Base-by-base conservation (phyloP, 23 tunicate species). In the Botrylloides violaceus region DNA sequence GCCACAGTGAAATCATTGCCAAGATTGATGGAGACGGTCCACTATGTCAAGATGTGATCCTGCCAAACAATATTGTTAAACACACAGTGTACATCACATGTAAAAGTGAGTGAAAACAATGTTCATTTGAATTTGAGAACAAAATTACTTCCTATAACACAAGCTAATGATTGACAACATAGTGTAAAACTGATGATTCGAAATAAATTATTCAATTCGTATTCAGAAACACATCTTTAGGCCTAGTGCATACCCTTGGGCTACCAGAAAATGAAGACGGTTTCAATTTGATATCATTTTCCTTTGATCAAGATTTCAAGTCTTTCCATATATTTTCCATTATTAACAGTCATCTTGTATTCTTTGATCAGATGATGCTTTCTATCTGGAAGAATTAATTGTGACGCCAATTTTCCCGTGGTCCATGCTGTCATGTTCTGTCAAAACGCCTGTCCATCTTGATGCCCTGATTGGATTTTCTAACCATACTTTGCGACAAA, bases 1-100 rank as follows among this genome's bases (percentile, higher is more conserved):
- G 74, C 32, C 49, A 68, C 29, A 68, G 29, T 43, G 36, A 19
- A 36, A 68, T 68, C 38, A 56, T 25, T 4, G 74, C 37, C 4
- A 39, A 38, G 9, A 43, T 68, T 20, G 19, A 43, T 15, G 15
- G 15, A 15, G 15, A 43, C 15, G 53, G 12, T 43, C 53, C 15
- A 15, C 25, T 9, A 6, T 68, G 74, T 37, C 21, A 4, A 12
- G 74, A 68, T 19, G 30, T 15, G 4, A 35, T 35, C n/a, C 7
- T 22, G 12, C 2, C 56, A 4, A 68, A 68, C n/a, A 43, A 68
- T 68, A n/a, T 23, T 22, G 21, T 68, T 0, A 0, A 25, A 68
- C 29, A 35, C 12, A 39, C 21, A 0, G 22, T 68, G 2, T 68
- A n/a, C 47, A 37, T 68, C 25, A 26, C 26, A 39, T 68, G 74